phyloP scores from a whole-genome alignment of 2,113 vertebrate genomes.

The Hirundichthys speculiger region DNA sequence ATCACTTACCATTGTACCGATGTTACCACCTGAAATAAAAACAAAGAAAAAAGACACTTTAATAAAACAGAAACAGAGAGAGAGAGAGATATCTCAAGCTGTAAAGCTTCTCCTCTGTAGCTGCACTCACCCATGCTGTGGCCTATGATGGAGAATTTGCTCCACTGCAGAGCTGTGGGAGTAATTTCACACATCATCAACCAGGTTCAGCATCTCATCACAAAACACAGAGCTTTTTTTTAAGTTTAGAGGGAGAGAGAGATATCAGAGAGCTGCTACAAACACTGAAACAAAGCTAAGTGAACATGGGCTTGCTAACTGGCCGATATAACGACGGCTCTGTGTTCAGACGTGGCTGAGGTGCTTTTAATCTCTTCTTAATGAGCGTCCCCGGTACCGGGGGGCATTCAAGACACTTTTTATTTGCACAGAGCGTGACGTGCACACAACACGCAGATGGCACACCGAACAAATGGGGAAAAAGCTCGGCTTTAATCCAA shows the following conservation, averaged over 20 bases:
- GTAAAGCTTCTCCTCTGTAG: not conserved
- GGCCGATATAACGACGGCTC: too few species aligned
- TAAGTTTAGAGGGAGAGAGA: slow-evolving; percentile 19
- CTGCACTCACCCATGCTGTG: slow-evolving; percentile 93
- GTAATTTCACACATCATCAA: slow-evolving; percentile 72
- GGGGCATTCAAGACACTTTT: too few species aligned
- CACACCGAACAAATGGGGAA: too few species aligned
- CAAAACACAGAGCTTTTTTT: slow-evolving; percentile 20
- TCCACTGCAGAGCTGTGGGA: slow-evolving; percentile 90
- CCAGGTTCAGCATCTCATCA: slow-evolving; percentile 46
- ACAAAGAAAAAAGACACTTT: not conserved
- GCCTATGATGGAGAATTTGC: slow-evolving; percentile 86
- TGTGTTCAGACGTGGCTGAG: too few species aligned
- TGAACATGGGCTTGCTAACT: too few species aligned
- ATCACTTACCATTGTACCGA: slow-evolving; percentile 82
- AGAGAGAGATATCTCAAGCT: not conserved
- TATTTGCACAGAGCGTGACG: too few species aligned
- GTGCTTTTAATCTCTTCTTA: too few species aligned
- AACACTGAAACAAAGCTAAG: too few species aligned
- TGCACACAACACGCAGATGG: too few species aligned
- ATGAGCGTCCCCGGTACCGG: too few species aligned
- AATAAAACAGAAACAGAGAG: not conserved
- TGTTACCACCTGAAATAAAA: slow-evolving; percentile 81
- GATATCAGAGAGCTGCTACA: too few species aligned
- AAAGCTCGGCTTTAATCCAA: too few species aligned